Evolutionary conservation across 2,113 vertebrate genomes (phyloP).

Genomic region (Lonchura striata): DNA sequence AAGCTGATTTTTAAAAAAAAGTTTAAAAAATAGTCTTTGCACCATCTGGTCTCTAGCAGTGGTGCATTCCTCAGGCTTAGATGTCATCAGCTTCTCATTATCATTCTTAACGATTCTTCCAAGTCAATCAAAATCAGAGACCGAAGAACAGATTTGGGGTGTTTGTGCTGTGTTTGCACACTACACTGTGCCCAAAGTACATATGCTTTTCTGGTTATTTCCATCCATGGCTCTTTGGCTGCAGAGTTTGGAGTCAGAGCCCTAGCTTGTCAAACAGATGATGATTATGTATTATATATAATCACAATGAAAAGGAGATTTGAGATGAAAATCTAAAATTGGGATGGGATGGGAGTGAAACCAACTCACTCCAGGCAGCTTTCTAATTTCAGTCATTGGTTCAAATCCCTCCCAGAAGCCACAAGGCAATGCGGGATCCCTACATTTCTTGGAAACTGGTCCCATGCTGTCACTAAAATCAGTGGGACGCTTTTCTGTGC

Average conservation of each 20-base stretch:
- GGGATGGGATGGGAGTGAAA: not conserved
- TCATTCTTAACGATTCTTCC: not conserved
- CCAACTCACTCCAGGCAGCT: not conserved
- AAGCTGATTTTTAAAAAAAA: not conserved
- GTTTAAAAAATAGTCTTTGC: not conserved
- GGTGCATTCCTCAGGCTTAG: not conserved
- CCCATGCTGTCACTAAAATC: not conserved
- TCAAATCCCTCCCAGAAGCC: not conserved
- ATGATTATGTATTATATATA: not conserved
- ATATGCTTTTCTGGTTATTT: not conserved
- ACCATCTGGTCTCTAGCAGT: conserved; percentile 40
- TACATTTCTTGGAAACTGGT: not conserved
- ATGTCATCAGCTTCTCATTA: conserved; percentile 53
- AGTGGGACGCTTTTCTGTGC: not conserved
- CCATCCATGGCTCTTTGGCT: conserved; percentile 29
- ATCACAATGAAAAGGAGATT: conserved; percentile 11
- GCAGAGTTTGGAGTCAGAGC: not conserved
- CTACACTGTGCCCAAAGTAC: not conserved
- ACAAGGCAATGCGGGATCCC: not conserved
- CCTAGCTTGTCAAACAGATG: not conserved
- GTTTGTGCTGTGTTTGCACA: conserved; percentile 10
- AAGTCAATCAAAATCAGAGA: conserved; percentile 54
- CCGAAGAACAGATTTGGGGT: conserved; percentile 19
- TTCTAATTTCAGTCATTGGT: conserved; percentile 6
- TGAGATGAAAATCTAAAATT: conserved; percentile 26